Evolutionary conservation across 2,113 vertebrate species (phyloP).

Genomic region (Epinephelus fuscoguttatus): DNA sequence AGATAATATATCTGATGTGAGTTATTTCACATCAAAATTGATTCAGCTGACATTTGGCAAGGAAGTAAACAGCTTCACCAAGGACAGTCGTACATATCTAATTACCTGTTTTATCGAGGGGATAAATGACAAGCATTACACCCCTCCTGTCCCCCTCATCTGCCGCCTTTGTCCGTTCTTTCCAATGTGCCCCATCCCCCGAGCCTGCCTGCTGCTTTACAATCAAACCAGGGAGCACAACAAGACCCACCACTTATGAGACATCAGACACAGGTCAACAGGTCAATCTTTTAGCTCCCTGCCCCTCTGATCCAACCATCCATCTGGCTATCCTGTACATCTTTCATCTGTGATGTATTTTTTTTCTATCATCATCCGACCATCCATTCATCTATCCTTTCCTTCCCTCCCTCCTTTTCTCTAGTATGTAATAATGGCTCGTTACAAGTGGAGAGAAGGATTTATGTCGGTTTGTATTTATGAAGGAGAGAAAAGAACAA

Average conservation of each 20-base stretch:
- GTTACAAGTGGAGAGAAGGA: slow-evolving; percentile 62
- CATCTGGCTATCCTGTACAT: slow-evolving; percentile 66
- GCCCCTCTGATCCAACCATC: slow-evolving; percentile 62
- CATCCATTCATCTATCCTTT: slow-evolving; percentile 52
- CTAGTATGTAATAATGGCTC: slow-evolving; percentile 49
- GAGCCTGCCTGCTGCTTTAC: slow-evolving; percentile 58
- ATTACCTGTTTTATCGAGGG: slow-evolving; percentile 21
- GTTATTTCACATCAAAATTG: slow-evolving; percentile 2
- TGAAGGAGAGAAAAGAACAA: slow-evolving; percentile 56
- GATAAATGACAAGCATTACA: slow-evolving; percentile 40
- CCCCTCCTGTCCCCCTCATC: slow-evolving; percentile 24
- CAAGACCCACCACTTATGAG: slow-evolving; percentile 69
- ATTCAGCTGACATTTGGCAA: slow-evolving; percentile 13
- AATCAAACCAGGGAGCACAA: slow-evolving; percentile 66
- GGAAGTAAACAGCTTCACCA: slow-evolving; percentile 20
- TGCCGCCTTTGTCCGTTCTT: slow-evolving; percentile 31
- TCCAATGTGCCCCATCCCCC: slow-evolving; percentile 18
- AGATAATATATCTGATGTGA: slow-evolving; percentile 17
- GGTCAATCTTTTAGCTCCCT: slow-evolving; percentile 77
- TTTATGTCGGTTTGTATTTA: slow-evolving; percentile 70
- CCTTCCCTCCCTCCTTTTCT: slow-evolving; percentile 34
- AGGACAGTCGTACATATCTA: slow-evolving; percentile 13
- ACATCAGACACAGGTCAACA: slow-evolving; percentile 71
- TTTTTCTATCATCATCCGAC: slow-evolving; percentile 56
- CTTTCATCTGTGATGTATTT: slow-evolving; percentile 71